Conservation (phyloP, 2,113 vertebrate species). For the Acrocephalus arundinaceus region DNA sequence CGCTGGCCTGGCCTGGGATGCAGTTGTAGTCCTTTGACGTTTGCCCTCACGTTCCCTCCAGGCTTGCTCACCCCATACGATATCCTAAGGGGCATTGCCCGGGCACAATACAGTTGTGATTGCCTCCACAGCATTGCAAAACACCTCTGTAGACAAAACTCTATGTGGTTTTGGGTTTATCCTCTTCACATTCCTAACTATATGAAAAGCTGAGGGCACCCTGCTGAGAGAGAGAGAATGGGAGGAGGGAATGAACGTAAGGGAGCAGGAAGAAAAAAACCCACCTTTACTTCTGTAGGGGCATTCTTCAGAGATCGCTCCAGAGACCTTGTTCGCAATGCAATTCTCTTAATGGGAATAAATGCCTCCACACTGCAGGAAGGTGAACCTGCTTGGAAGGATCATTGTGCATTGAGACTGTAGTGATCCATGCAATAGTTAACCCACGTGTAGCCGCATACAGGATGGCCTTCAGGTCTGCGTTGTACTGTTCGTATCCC, state of each 20-base stretch:
- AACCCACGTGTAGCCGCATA: accelerated
- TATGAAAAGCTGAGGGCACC: neutral
- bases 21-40: accelerated
- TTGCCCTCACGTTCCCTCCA: accelerated
- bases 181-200: accelerated
- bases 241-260: too few relatives aligned
- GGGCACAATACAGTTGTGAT: accelerated
- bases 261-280: too few relatives aligned
- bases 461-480: neutral
- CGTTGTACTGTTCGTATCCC: accelerated
- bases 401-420: neutral
- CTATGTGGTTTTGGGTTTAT: neutral
- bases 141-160: accelerated
- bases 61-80: accelerated
- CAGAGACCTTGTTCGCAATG: accelerated
- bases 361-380: neutral
- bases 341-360: neutral
- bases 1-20: accelerated
- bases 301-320: neutral
- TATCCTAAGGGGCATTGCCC: accelerated
- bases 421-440: too few relatives aligned
- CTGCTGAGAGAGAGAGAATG: neutral
- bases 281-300: accelerated
- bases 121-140: neutral
- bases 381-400: neutral